phyloP scores from a whole-genome alignment of 1,140 invertebrate species.

The Zaprionus capensis region DNA sequence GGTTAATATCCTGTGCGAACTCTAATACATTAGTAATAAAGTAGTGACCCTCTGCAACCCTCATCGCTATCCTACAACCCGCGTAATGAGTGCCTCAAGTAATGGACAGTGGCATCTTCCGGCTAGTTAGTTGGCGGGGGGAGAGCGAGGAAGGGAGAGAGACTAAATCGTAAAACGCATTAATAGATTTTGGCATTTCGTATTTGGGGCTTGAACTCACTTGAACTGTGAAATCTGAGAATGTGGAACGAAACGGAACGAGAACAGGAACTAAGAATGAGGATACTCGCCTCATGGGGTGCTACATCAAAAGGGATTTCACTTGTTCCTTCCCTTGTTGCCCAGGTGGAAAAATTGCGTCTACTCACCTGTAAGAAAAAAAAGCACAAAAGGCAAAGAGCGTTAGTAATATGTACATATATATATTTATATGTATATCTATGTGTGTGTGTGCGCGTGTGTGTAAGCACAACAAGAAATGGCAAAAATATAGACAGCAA shows the following conservation, averaged over 20 bases:
- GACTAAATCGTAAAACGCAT: slow-evolving; percentile 32
- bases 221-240: slow-evolving; percentile 23
- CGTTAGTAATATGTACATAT: slow-evolving; percentile 39
- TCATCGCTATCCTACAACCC: not conserved
- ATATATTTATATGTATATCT: slow-evolving; percentile 14
- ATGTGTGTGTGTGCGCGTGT: slow-evolving; percentile 8
- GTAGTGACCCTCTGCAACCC: slow-evolving; percentile 17
- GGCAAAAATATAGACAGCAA: slow-evolving; percentile 32
- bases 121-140: not conserved
- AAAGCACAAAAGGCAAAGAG: slow-evolving; percentile 35
- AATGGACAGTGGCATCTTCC: slow-evolving; percentile 37
- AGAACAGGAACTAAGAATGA: not conserved
- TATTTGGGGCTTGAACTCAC: slow-evolving; percentile 49
- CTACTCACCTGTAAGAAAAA: slow-evolving; percentile 71
- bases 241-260: not conserved
- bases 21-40: slow-evolving; percentile 57
- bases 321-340: slow-evolving; percentile 36
- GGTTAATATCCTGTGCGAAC: slow-evolving; percentile 63
- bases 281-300: not conserved
- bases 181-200: slow-evolving; percentile 55
- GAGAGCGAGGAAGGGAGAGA: too few species aligned
- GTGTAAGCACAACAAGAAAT: slow-evolving; percentile 31
- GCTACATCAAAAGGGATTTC: slow-evolving; percentile 69
- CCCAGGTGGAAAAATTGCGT: slow-evolving; percentile 58
- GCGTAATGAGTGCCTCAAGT: slow-evolving; percentile 32